These are phyloP conservation scores for Xiphias gladius DNA, from an alignment of 2,113 vertebrate species.

Conservation along the genomic window DNA sequence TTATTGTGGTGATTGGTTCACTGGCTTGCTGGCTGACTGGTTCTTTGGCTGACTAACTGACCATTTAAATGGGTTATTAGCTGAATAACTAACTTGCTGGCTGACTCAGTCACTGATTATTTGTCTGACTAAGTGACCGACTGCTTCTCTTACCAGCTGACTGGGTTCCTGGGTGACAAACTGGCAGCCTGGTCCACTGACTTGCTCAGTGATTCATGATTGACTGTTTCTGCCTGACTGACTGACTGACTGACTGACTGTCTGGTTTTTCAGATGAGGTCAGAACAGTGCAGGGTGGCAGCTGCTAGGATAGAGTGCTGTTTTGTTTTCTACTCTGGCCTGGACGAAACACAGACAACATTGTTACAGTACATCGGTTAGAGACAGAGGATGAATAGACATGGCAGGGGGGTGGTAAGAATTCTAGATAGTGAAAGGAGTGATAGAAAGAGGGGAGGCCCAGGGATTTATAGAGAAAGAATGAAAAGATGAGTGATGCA, in stretches of 20 bases:
- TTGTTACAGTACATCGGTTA: conserved; percentile 71
- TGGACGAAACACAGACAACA: conserved; percentile 72
- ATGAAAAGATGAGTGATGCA: conserved; percentile 52
- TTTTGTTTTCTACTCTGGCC: conserved; percentile 68
- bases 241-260: conserved; percentile 49
- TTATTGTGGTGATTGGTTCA: conserved; percentile 18
- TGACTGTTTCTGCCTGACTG: conserved; percentile 46
- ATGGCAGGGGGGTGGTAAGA: conserved; percentile 42
- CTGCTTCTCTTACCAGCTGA: conserved; percentile 1
- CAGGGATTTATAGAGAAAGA: conserved; percentile 24
- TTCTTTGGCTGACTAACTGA: not conserved
- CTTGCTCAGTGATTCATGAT: conserved; percentile 61
- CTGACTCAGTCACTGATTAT: not conserved
- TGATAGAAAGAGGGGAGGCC: conserved; percentile 45
- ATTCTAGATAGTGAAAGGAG: conserved; percentile 44
- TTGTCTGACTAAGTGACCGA: conserved; percentile 19
- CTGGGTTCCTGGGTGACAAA: conserved; percentile 27
- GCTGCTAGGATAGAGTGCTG: conserved; percentile 70
- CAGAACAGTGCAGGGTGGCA: conserved; percentile 65
- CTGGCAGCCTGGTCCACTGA: conserved; percentile 49
- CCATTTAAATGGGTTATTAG: not conserved
- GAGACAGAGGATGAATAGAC: conserved; percentile 69
- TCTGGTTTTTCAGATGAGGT: conserved; percentile 73
- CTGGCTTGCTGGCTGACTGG: not conserved
- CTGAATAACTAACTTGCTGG: conserved; percentile 8